Conservation (phyloP, 2,113 vertebrate species). For the Gulo gulo region DNA sequence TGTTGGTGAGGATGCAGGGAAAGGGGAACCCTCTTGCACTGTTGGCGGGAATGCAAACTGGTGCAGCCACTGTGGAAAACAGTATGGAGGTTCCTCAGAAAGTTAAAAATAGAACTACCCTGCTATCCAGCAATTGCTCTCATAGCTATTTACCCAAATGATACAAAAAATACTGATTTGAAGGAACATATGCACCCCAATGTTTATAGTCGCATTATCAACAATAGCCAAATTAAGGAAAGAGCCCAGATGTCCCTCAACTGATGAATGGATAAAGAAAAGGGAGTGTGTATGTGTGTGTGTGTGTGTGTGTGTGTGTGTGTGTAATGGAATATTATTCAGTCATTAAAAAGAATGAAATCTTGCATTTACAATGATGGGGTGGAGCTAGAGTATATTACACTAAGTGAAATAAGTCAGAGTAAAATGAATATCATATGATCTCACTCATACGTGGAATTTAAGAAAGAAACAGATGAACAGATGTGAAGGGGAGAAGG, state of each 20-base stretch:
- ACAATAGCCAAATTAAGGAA: neutral
- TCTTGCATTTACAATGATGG: neutral
- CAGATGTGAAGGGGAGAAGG: neutral
- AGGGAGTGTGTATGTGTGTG: neutral
- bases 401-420: neutral
- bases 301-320: too few relatives aligned
- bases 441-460: neutral
- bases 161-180: neutral
- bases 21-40: neutral
- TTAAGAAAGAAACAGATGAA: neutral
- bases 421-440: neutral
- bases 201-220: neutral
- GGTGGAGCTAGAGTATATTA: neutral
- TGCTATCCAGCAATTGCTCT: neutral
- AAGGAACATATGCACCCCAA: neutral
- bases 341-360: neutral
- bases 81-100: neutral
- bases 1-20: neutral
- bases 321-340: neutral
- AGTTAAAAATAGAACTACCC: neutral
- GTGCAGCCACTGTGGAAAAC: neutral
- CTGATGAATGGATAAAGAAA: neutral
- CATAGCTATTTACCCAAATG: neutral
- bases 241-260: neutral
- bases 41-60: neutral